Base-by-base conservation (phyloP, 1,140 invertebrate genomes). In the Drosophila erecta region DNA sequence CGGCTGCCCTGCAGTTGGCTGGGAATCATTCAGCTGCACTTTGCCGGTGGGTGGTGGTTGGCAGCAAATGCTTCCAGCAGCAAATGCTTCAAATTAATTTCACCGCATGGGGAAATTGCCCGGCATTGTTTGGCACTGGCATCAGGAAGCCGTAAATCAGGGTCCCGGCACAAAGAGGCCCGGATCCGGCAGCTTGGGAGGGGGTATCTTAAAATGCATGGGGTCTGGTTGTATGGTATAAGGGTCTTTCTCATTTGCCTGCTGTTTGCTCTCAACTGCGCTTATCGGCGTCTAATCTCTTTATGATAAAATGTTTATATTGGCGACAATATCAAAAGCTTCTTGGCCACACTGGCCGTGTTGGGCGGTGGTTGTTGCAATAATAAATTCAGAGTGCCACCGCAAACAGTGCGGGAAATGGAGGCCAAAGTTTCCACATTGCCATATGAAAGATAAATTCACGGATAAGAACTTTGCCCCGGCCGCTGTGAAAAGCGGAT, bases 281-380 rank as follows among this genome's bases (percentile, higher is more conserved):
- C 84, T 87, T 87, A 87, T 87, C 83, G 75, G 79, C 79, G 84
- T 87, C 86, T 89, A 89, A 89, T 89, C 84, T 89, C 73, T 84
- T 89, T 90, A 90, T 90, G 84, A 89, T 89, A 90, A 89, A 89
- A 90, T 89, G 84, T 80, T 89, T 89, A 89, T 84, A 80, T 79
- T 73, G 84, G 66, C 79, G 79, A 87, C 81, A 81, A 61, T 75
- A 81, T 81, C 81, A 85, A 85, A 80, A 79, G 56, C 64, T 22
- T 37, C 53, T 15, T 44, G 64, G 65, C 60, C 57, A 72, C 56
- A 54, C 47, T 53, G 44, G 20, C 14, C 27, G 17, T 24, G 43
- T 38, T n/a, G 35, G n/a, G 7, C 10, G 22, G 67, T 79, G 69
- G 74, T 76, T 76, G 76, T 69, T 86, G 62, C 76, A 80, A 89